Conservation (phyloP, 1,140 invertebrate species). For the Panulirus ornatus region DNA sequence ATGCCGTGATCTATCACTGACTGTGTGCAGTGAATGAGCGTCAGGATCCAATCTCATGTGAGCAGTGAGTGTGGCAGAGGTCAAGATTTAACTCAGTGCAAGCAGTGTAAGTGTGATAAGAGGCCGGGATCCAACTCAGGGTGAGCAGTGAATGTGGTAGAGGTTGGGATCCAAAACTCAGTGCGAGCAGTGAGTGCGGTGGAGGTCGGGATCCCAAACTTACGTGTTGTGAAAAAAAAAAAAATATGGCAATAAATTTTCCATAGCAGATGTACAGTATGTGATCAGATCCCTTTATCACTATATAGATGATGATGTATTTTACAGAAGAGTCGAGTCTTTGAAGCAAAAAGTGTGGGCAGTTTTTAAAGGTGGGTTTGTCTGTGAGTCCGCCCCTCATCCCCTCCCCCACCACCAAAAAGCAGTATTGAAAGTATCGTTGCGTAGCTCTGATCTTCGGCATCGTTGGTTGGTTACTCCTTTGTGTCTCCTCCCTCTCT, state of each 20-base stretch:
- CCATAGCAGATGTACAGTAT: not conserved
- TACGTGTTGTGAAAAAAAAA: not conserved
- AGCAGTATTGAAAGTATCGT: slow-evolving; percentile 34
- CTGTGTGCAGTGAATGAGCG: too few species aligned
- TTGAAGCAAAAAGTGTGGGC: slow-evolving; percentile 17
- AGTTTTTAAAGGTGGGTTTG: slow-evolving; percentile 30
- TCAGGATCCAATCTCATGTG: too few species aligned
- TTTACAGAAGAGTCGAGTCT: slow-evolving; percentile 31
- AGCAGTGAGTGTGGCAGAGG: too few species aligned
- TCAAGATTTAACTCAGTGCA: too few species aligned
- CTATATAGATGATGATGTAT: not conserved
- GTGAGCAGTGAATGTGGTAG: too few species aligned
- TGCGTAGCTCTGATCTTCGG: slow-evolving; percentile 31
- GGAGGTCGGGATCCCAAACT: not conserved
- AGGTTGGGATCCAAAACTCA: too few species aligned
- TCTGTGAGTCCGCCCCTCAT: not conserved
- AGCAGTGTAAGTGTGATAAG: too few species aligned
- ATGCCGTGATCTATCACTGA: too few species aligned
- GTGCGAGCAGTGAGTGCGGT: not conserved
- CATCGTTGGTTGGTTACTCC: not conserved
- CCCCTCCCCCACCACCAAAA: not conserved
- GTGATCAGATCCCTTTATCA: not conserved
- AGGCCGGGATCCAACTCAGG: too few species aligned
- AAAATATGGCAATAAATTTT: not conserved
- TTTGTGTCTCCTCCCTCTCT: not conserved